Percentiles rank a stretch among this genome's conserved stretches.
phyloP scores from a whole-genome alignment of 2,113 vertebrate genomes.

The Pithys albifrons region DNA sequence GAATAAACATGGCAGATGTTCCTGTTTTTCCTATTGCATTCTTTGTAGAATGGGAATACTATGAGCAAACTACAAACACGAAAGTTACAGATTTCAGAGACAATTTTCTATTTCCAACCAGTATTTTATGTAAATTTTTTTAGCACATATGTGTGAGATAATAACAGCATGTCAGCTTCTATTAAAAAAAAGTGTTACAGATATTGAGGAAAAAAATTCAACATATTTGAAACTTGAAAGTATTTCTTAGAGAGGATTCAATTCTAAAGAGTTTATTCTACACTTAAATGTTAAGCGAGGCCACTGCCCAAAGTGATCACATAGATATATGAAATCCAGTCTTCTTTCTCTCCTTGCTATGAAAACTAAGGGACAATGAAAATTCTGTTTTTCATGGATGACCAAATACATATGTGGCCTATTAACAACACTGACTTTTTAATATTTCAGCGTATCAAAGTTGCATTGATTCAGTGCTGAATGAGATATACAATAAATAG shows the following conservation, averaged over 20 bases:
- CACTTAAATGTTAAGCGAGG: not conserved
- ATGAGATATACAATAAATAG: not conserved
- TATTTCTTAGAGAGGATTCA: not conserved
- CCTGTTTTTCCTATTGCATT: not conserved
- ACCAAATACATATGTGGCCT: not conserved
- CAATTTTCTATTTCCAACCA: not conserved
- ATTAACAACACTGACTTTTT: not conserved
- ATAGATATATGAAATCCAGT: not conserved
- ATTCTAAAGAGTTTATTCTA: not conserved
- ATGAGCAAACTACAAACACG: not conserved
- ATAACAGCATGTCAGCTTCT: not conserved
- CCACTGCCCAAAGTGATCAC: not conserved
- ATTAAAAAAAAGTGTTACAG: not conserved
- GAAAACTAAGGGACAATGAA: not conserved
- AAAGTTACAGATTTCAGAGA: not conserved
- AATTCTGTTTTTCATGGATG: not conserved
- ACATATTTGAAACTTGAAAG: not conserved
- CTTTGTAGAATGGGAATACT: not conserved
- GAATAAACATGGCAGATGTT: not conserved
- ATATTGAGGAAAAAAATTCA: not conserved
- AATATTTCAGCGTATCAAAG: not conserved
- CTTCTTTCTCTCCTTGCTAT: not conserved
- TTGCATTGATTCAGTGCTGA: not conserved
- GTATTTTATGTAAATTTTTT: not conserved
- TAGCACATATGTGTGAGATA: not conserved